These are phyloP conservation scores for Terebella lapidaria DNA, from an alignment of 2,888 invertebrate species.

Conservation along the genomic window DNA sequence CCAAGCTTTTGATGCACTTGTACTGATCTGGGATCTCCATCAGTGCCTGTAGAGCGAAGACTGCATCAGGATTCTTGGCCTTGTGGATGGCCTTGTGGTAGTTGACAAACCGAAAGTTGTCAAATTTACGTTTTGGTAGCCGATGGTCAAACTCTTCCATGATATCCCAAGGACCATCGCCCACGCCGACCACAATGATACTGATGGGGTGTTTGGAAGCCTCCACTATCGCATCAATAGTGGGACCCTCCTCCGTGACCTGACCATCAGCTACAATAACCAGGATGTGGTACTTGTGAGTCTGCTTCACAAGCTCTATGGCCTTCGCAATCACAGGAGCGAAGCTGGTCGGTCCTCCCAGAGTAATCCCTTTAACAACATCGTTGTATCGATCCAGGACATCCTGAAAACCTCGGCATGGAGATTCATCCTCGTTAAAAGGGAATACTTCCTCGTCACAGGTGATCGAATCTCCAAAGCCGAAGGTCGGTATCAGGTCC, in stretches of 20 bases:
- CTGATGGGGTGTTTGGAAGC: constrained; percentile 57
- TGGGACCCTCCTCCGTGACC: constrained; percentile 55
- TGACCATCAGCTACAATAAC: constrained; percentile 58
- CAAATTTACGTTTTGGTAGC: constrained; percentile 56
- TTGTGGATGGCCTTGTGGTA: constrained; percentile 50
- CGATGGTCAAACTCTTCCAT: constrained; percentile 56
- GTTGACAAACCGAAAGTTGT: constrained; percentile 59
- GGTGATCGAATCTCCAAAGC: constrained; percentile 47
- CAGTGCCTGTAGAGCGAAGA: constrained; percentile 56
- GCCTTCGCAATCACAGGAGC: constrained; percentile 56
- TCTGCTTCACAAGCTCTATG: constrained; percentile 53
- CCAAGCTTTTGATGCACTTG: constrained; percentile 42
- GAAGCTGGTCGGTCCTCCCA: constrained; percentile 57
- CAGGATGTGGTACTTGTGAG: constrained; percentile 46
- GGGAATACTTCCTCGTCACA: constrained; percentile 42
- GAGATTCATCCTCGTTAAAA: constrained; percentile 30
- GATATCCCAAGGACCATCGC: constrained; percentile 58
- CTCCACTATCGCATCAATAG: constrained; percentile 54
- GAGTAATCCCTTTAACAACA: constrained; percentile 44
- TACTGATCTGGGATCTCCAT: constrained; percentile 58
- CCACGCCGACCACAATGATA: constrained; percentile 58
- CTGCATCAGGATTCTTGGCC: constrained; percentile 43
- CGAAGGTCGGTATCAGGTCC: constrained; percentile 43
- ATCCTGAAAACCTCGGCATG: constrained; percentile 41
- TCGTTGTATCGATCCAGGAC: constrained; percentile 53